Percentiles rank a stretch among this genome's conserved stretches.
Evolutionary conservation across 2,113 vertebrate genomes (phyloP).

Genomic region (Oreocharis arfaki): DNA sequence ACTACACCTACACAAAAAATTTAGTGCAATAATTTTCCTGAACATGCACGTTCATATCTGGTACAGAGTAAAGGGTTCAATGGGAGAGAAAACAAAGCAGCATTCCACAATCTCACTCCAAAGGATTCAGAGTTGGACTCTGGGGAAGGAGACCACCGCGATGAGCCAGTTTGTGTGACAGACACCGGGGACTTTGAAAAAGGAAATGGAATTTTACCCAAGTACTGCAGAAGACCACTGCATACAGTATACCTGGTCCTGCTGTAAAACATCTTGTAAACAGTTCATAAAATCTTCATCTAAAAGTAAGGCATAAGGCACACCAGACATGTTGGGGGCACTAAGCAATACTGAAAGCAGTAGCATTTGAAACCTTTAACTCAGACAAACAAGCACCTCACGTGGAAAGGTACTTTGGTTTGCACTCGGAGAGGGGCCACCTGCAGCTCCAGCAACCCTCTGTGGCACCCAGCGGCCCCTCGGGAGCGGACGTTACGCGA

Average conservation of each 20-base stretch:
- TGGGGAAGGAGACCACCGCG: constrained; percentile 42
- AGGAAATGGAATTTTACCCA: constrained; percentile 70
- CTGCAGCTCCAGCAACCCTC: constrained; percentile 13
- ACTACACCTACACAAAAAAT: constrained; percentile 61
- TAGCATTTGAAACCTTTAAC: constrained; percentile 43
- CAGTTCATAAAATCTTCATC: constrained; percentile 76
- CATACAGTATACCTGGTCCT: constrained; percentile 69
- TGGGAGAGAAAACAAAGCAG: constrained; percentile 67
- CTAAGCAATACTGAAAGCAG: constrained; percentile 68
- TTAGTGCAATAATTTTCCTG: constrained; percentile 66
- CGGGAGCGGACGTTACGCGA: neutral
- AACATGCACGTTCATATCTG: constrained; percentile 64
- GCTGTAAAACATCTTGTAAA: constrained; percentile 79
- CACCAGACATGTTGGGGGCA: constrained; percentile 77
- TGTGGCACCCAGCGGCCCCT: constrained; percentile 17
- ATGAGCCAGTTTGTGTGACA: constrained; percentile 37
- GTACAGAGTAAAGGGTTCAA: constrained; percentile 41
- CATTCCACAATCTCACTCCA: constrained; percentile 60
- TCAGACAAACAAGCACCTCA: constrained; percentile 63
- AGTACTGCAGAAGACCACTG: constrained; percentile 73
- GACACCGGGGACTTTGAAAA: constrained; percentile 42
- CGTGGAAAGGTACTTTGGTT: constrained; percentile 69
- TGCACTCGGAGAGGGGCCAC: constrained; percentile 40
- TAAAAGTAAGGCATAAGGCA: constrained; percentile 82
- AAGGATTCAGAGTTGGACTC: constrained; percentile 65